A percentile compares a stretch with the other conserved stretches of the same genome.
Conservation (phyloP, 2,888 invertebrate species). For the Diarsia brunnea region DNA sequence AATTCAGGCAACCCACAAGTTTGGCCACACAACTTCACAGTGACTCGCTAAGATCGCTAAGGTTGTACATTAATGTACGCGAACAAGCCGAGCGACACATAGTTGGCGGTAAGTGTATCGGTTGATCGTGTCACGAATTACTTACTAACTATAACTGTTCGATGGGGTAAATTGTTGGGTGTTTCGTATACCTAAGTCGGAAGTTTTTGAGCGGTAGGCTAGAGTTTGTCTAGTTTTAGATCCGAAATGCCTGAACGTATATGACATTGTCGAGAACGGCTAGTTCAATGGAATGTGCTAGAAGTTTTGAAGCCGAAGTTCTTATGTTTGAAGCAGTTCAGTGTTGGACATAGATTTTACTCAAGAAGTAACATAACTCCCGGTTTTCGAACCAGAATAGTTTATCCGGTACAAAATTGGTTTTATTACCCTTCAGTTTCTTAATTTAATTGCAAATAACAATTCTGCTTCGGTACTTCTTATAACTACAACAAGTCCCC, state of each 20-base stretch:
- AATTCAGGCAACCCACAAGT: constrained; percentile 47
- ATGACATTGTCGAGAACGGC: background rate
- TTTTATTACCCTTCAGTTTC: background rate
- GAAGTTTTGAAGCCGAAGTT: background rate
- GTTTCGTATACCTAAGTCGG: constrained; percentile 1
- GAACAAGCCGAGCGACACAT: constrained; percentile 42
- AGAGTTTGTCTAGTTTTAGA: background rate
- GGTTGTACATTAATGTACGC: constrained; percentile 2
- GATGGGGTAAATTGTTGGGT: constrained; percentile 22
- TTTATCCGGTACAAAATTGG: background rate
- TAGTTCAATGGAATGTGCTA: background rate
- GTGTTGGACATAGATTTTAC: background rate
- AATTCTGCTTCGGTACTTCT: background rate
- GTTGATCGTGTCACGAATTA: constrained; percentile 12
- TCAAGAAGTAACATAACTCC: background rate
- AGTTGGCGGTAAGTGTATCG: constrained; percentile 37
- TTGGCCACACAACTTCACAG: constrained; percentile 50
- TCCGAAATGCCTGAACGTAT: background rate
- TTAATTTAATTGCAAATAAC: background rate
- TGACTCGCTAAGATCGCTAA: constrained; percentile 39
- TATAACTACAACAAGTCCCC: background rate
- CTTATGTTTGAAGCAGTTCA: background rate
- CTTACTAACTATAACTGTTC: constrained; percentile 35
- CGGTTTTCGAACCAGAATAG: background rate
- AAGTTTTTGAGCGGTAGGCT: background rate